Base-by-base conservation (phyloP, 2,113 vertebrate genomes). In the Solea solea region DNA sequence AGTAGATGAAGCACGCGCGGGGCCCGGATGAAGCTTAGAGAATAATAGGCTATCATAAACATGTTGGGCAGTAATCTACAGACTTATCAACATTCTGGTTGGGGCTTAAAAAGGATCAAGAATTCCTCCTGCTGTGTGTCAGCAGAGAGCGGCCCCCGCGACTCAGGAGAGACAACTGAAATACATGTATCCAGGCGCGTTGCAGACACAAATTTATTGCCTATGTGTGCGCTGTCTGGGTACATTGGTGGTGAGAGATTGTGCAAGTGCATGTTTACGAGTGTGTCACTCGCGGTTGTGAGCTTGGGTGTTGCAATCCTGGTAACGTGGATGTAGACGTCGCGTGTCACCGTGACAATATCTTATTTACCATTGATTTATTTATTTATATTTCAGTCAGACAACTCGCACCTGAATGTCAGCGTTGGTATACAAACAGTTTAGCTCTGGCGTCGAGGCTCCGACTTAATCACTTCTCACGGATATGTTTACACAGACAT, bases 1-100 rank as follows among this genome's bases (percentile, higher is more conserved):
- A 89, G 89, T 81, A 78, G 70, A 76, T 48, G 66, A 88, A 90
- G 83, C 84, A 84, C 78, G 82, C 78, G 67, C 86, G 80, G 82
- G 57, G 69, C 69, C 78, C 61, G 71, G 85, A 83, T 83, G 74
- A 85, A 72, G 82, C 78, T 85, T 81, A 86, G 69, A 83, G 81
- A 90, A 86, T 91, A 92, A 91, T 89, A 86, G 84, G 85, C 81
- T 82, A 90, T 89, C 86, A 88, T 91, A 91, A 92, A 94, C 91
- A 91, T 90, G 89, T 90, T 89, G 78, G 73, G 64, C 77, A 72
- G 78, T 90, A 90, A 92, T 93, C 89, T 90, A 82, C 72, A 68
- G 80, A 86, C 78, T 90, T 91, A 89, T 90, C 89, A 82, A 81
- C 86, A 90, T 91, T 92, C 89, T 78, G 52, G 28, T 67, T 62